Percentiles rank a stretch among this genome's conserved stretches.
phyloP scores from a whole-genome alignment of 2,113 vertebrate genomes.

The Marcusenius ussheri region DNA sequence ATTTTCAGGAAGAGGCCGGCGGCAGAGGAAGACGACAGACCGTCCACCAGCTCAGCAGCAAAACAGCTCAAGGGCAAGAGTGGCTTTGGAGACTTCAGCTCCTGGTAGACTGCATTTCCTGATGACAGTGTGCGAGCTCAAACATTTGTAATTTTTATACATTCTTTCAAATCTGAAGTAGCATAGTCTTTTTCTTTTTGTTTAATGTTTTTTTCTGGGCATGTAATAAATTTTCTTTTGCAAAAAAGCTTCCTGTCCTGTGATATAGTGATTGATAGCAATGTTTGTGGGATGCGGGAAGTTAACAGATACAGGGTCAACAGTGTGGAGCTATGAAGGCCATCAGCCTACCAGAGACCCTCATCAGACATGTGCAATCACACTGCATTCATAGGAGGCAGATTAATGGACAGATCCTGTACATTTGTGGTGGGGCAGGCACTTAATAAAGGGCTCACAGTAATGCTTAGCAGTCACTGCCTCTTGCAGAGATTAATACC shows the following conservation, averaged over 20 bases:
- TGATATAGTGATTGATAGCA: not conserved
- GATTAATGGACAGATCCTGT: not conserved
- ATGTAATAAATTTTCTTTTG: slow-evolving; percentile 18
- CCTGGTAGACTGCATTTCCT: slow-evolving; percentile 68
- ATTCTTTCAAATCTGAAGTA: not conserved
- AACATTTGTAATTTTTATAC: not conserved
- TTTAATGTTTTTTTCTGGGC: not conserved
- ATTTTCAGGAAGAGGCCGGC: slow-evolving; percentile 69
- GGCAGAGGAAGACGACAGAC: slow-evolving; percentile 56
- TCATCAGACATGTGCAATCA: not conserved
- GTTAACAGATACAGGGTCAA: not conserved
- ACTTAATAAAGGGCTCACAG: not conserved
- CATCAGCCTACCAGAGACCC: no score
- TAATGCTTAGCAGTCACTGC: not conserved
- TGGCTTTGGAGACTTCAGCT: slow-evolving; percentile 86
- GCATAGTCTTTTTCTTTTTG: not conserved
- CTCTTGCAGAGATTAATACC: not conserved
- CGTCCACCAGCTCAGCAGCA: slow-evolving; percentile 67
- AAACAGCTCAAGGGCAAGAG: slow-evolving; percentile 76
- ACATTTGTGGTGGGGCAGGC: not conserved
- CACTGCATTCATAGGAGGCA: not conserved
- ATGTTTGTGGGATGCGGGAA: not conserved
- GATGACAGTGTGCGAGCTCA: not conserved
- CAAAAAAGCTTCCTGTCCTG: not conserved
- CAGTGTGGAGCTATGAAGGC: not conserved